Percentiles rank a stretch among this genome's conserved stretches.
Conservation (phyloP, 1,140 invertebrate species). For the Aphidius gifuensis region DNA sequence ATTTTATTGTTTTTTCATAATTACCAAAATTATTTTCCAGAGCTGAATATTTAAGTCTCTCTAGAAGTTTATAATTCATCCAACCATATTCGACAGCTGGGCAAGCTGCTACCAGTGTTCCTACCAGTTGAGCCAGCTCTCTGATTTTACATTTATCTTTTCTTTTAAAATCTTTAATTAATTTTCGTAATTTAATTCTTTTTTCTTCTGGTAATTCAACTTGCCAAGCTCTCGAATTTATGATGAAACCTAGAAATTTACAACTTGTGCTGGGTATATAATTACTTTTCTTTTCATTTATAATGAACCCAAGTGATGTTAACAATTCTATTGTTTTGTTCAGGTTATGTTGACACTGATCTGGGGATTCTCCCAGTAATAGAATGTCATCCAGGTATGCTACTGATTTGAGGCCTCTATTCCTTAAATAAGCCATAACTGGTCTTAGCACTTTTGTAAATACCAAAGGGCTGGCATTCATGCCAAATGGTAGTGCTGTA, state of each 20-base stretch:
- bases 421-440: neutral
- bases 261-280: neutral
- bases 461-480: neutral
- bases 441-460: neutral
- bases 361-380: neutral
- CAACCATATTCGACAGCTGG: constrained; percentile 14
- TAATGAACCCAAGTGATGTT: constrained; percentile 7
- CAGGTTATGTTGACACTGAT: constrained; percentile 2
- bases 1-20: constrained; percentile 1
- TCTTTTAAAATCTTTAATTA: neutral
- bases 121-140: constrained; percentile 1
- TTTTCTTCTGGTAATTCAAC: neutral
- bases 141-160: neutral
- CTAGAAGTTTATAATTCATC: constrained; percentile 2
- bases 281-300: constrained; percentile 16
- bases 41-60: constrained; percentile 12
- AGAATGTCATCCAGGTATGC: constrained; percentile 10
- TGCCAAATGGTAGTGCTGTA: neutral
- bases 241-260: constrained; percentile 6
- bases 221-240: neutral
- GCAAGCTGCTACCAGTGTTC: constrained; percentile 11
- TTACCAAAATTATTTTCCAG: constrained; percentile 1
- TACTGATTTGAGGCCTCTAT: neutral
- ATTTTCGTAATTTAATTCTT: neutral
- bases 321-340: constrained; percentile 5